Evolutionary conservation across 2,113 vertebrate species (phyloP).

Genomic region (Elgaria multicarinata): DNA sequence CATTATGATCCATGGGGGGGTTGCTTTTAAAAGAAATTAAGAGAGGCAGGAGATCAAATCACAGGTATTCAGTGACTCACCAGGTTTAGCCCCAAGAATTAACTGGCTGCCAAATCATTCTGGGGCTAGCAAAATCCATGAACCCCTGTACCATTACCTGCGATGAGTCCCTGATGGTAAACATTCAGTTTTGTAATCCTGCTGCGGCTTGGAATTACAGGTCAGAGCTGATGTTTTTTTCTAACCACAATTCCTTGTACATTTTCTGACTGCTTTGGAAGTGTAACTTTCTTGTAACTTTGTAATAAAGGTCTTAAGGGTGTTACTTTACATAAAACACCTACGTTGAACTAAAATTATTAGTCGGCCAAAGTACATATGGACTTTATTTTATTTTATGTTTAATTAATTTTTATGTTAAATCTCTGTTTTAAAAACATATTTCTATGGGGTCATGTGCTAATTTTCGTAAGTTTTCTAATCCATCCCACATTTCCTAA

Average conservation of each 20-base stretch:
- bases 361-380: not conserved
- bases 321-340: not conserved
- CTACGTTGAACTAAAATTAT: not conserved
- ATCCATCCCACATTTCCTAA: not conserved
- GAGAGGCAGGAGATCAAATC: not conserved
- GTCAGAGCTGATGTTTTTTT: not conserved
- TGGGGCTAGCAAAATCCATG: not conserved
- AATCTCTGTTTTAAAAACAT: too few relatives aligned
- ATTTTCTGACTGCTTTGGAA: not conserved
- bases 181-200: not conserved
- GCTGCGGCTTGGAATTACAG: not conserved
- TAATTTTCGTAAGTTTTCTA: not conserved
- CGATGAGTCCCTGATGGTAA: not conserved
- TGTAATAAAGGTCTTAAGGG: not conserved
- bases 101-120: not conserved
- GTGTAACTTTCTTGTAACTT: not conserved
- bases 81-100: not conserved
- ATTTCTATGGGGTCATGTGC: not conserved
- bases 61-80: not conserved
- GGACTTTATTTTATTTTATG: not conserved
- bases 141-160: not conserved
- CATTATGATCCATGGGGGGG: not conserved
- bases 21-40: not conserved
- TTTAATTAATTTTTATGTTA: not conserved
- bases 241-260: not conserved